Evolutionary conservation across 2,888 invertebrate genomes (phyloP).

Genomic region (Protonemura montana): DNA sequence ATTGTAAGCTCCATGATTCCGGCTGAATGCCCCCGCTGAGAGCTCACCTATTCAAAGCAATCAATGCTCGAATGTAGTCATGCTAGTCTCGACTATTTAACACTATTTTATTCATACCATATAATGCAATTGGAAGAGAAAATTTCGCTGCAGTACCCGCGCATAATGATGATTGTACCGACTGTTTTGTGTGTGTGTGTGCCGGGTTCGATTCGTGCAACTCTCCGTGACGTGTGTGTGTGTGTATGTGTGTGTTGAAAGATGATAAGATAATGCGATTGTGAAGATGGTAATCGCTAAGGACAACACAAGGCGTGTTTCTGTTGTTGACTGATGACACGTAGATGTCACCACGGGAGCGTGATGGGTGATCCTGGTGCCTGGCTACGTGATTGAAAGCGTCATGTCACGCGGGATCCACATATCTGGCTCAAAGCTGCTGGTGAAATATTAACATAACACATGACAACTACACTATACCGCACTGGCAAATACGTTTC

Average conservation of each 20-base stretch:
- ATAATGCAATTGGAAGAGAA: neutral
- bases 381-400: neutral
- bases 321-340: slow-evolving; percentile 13
- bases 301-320: neutral
- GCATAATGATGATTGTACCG: neutral
- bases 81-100: neutral
- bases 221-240: neutral
- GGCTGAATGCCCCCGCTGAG: neutral
- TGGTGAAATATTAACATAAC: neutral
- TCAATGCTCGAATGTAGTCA: neutral
- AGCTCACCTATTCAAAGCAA: neutral
- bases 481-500: slow-evolving; percentile 1
- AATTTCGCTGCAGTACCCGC: neutral
- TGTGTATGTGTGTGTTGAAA: neutral
- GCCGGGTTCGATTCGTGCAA: neutral
- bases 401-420: neutral
- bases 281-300: neutral
- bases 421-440: neutral
- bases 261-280: slow-evolving; percentile 12
- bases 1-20: neutral
- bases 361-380: neutral
- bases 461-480: slow-evolving; percentile 1
- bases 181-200: neutral
- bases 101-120: neutral
- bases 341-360: slow-evolving; percentile 23